Percentiles rank a stretch among this genome's conserved stretches.
These are phyloP conservation scores for Gallinago media DNA, from an alignment of 2,113 vertebrate genomes.

Conservation along the genomic window DNA sequence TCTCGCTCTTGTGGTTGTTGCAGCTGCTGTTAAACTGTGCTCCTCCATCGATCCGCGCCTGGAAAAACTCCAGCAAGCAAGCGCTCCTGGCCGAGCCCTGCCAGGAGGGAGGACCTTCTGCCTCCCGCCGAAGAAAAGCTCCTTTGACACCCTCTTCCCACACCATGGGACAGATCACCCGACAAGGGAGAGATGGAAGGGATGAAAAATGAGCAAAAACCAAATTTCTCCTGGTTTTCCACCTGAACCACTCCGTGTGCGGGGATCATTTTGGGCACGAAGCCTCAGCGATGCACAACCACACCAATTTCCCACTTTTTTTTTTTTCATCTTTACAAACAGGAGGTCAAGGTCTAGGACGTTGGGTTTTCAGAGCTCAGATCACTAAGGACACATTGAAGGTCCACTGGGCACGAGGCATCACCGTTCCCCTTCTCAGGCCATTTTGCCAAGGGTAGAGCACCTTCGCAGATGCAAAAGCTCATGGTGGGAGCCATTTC, in stretches of 20 bases:
- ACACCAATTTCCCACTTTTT: not conserved
- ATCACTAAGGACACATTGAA: not conserved
- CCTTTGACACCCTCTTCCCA: not conserved
- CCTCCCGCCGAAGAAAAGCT: not conserved
- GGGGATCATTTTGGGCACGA: not conserved
- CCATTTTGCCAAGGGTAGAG: not conserved
- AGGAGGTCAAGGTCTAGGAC: not conserved
- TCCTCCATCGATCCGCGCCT: not conserved
- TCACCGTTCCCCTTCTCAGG: not conserved
- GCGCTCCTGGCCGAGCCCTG: not conserved
- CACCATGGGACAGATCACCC: accelerated
- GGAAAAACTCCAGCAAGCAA: not conserved
- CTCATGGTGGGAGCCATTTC: not conserved
- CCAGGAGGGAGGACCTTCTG: not conserved
- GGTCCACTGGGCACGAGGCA: accelerated
- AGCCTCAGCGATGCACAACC: not conserved
- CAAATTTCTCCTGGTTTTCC: not conserved
- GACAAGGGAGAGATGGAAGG: accelerated
- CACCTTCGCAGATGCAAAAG: accelerated
- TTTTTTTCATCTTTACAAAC: not conserved
- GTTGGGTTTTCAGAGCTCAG: not conserved
- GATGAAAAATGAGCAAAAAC: not conserved
- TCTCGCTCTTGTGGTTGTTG: not conserved
- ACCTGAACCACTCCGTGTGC: not conserved
- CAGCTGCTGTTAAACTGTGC: conserved; percentile 30